These are phyloP conservation scores for Metopolophium dirhodum DNA, from an alignment of 1,140 invertebrate species.

Conservation along the genomic window DNA sequence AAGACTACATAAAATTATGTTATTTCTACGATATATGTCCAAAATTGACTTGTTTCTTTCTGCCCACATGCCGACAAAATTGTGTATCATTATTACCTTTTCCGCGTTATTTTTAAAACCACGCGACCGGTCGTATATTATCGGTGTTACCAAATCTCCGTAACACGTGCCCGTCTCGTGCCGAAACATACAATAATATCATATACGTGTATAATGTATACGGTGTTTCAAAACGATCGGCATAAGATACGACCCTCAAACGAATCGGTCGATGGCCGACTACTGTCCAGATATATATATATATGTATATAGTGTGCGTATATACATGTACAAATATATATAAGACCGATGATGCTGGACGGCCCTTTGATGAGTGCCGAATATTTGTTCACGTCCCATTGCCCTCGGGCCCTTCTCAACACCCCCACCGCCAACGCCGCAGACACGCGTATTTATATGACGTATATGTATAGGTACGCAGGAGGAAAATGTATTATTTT, in stretches of 20 bases:
- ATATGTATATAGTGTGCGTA: background rate
- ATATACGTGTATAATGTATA: background rate
- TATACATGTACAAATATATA: background rate
- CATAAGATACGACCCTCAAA: background rate
- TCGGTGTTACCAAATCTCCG: background rate
- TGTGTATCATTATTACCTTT: background rate
- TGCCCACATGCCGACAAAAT: background rate
- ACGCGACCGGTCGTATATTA: background rate
- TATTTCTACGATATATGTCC: background rate
- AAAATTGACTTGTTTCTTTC: background rate
- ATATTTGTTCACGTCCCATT: constrained; percentile 39
- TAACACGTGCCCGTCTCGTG: constrained; percentile 34
- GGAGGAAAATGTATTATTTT: constrained; percentile 51
- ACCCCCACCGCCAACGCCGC: background rate
- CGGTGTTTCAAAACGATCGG: background rate
- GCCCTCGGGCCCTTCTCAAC: background rate
- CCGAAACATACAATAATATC: background rate
- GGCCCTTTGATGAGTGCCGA: constrained; percentile 34
- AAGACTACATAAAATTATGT: background rate
- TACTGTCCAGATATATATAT: background rate
- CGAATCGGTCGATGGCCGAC: background rate
- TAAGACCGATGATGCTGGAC: background rate
- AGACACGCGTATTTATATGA: background rate
- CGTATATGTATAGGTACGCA: background rate
- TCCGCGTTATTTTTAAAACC: background rate